Evolutionary conservation across 1,140 invertebrate species (phyloP), one percentile per base, ranked within the genome.

Genomic region (Megathymus violae): DNA sequence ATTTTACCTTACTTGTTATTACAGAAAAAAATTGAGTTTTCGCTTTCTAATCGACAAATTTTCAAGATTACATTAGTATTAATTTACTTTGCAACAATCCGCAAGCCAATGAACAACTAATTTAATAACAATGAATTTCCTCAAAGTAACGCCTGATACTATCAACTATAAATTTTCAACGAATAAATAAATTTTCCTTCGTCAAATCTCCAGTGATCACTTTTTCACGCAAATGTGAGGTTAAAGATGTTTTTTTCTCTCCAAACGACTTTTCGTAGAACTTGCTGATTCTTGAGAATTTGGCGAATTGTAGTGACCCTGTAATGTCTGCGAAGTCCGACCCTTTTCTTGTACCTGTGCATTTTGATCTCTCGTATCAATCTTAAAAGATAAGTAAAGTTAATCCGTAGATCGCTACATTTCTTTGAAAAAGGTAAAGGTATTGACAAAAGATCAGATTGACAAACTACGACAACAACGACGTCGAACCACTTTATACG

Each of bases 321-420:
- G 36, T 54, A 54, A 41, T 41, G 51, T 36, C 36, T 15, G 7
- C n/a, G 48, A 10, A 36, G 43, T 4, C 51, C 62, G 17, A 36
- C 62, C 62, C 51, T 54, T 64, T 64, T 47, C 62, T 40, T 64
- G 62, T 64, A 56, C 27, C 16, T 56, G 38, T 43, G 11, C 10
- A 38, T 41, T 56, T 56, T 43, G n/a, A 43, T 19, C 11, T 15
- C 9, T 31, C 27, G 4, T 31, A 31, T 31, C 27, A 31, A 4
- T 31, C 27, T 25, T 1, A 7, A 31, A 48, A 48, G n/a, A n/a
- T n/a, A 48, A 48, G 22, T 44, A n/a, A 7, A 44, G 41, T 27
- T 4, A 7, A 31, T 7, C 7, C 27, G 7, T 31, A 25, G 22
- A 25, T 6, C 3, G 22, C 6, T 6, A 25, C 22, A 25, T n/a